Base-by-base conservation (phyloP, 2,888 invertebrate species). In the Acronicta leporina region DNA sequence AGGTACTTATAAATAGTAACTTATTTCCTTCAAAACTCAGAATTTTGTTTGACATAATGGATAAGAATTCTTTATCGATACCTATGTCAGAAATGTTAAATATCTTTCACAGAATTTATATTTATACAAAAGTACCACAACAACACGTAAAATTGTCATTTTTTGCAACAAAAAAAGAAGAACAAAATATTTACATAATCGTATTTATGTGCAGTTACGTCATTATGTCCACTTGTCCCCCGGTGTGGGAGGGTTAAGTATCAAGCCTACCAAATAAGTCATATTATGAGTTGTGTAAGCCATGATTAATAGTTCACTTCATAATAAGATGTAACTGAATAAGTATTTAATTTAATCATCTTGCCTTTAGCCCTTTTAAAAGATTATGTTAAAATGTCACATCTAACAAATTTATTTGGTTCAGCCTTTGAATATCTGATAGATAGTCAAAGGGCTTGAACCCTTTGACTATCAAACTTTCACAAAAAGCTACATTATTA, bases 241-340 rank as follows among this genome's bases (percentile, higher is more conserved):
- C n/a, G 8, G 25, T n/a, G 69, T 72, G 50, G 67, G 72, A 53
- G 67, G 44, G 38, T 56, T 50, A 56, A 52, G 52, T 55, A 33
- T 45, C 35, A 30, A 44, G 27, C 25, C 35, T 33, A 50, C 61
- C 67, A 53, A 72, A 51, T 71, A 66, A 14, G 45, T 46, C 38
- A 52, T 40, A 46, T 43, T 56, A 47, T 56, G 44, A 43, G 38
- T 55, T 52, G 27, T 40, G 45, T 15, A 44, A 53, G 50, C 33
- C 27, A 45, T 52, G 33, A 69, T 51, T 56, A 49, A 52, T 52
- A 14, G 35, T 5, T 15, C n/a, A 27, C 27, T 44, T 46, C 7
- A 35, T 45, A 16, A 38, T 5, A 2, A 30, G 14, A 51, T 50
- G 42, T 41, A 25, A 13, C 33, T 56, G 41, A 52, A 42, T 69